These are phyloP conservation scores for Tyria jacobaeae DNA, from an alignment of 2,888 invertebrate genomes.

Conservation along the genomic window DNA sequence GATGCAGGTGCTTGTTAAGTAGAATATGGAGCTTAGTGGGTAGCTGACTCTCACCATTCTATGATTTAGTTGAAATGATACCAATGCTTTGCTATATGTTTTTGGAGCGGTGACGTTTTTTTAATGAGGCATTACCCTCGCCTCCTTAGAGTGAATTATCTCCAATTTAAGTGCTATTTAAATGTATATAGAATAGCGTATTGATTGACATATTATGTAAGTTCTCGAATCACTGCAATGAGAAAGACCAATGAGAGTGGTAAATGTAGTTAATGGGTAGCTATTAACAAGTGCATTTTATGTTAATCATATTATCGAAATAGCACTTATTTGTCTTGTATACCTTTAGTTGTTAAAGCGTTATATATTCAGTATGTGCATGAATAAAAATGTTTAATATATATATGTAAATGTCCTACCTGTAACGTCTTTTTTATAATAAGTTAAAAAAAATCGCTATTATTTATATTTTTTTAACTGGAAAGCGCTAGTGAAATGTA, in stretches of 20 bases:
- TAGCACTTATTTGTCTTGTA: background rate
- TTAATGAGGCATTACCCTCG: background rate
- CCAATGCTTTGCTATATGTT: background rate
- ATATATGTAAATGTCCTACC: constrained; percentile 1
- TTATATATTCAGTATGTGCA: constrained; percentile 5
- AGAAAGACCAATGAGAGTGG: background rate
- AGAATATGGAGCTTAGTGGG: background rate
- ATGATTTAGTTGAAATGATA: background rate
- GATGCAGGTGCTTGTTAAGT: background rate
- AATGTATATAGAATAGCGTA: too few relatives aligned
- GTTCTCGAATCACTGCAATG: background rate
- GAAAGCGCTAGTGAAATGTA: constrained; percentile 15
- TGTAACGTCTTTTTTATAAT: constrained; percentile 8
- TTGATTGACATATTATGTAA: too few relatives aligned
- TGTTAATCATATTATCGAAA: constrained; percentile 12
- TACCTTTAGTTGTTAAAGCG: constrained; percentile 7
- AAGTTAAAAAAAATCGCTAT: constrained; percentile 17
- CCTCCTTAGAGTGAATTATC: background rate
- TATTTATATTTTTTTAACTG: constrained; percentile 25
- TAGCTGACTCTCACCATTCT: background rate
- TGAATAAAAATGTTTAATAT: background rate
- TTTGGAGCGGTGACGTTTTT: background rate
- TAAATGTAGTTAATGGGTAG: constrained; percentile 41
- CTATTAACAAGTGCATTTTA: constrained; percentile 23
- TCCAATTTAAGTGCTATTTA: background rate